These are phyloP conservation scores for Brachypteracias leptosomus DNA, from an alignment of 2,113 vertebrate species.

Conservation along the genomic window DNA sequence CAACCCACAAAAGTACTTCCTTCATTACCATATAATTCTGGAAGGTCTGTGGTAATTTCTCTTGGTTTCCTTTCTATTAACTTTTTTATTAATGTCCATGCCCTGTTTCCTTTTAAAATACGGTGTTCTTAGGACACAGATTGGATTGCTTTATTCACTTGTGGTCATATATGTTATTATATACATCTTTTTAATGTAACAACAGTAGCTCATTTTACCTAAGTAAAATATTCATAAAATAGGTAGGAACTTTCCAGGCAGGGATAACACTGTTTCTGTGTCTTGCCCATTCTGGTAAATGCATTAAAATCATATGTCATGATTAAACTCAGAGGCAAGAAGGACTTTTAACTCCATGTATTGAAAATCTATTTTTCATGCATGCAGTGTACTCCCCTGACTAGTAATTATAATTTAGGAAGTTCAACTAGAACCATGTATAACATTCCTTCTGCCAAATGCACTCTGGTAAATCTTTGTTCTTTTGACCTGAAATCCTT, in stretches of 20 bases:
- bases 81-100: neutral
- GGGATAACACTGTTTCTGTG: neutral
- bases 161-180: accelerated
- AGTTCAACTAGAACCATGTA: constrained; percentile 23
- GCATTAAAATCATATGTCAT: neutral
- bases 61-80: neutral
- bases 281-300: neutral
- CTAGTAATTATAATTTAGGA: constrained; percentile 46
- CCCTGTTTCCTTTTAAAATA: neutral
- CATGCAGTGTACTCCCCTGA: neutral
- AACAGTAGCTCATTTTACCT: neutral
- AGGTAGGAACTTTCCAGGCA: neutral
- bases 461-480: constrained; percentile 12
- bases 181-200: neutral
- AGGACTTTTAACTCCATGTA: constrained; percentile 13
- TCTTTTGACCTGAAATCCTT: constrained; percentile 35
- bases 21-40: neutral
- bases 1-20: neutral
- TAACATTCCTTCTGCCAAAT: constrained; percentile 36
- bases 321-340: constrained; percentile 16
- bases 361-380: constrained; percentile 49
- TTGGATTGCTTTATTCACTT: neutral
- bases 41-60: neutral
- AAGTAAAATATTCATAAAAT: neutral
- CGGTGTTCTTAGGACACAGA: neutral